Conservation (phyloP, 2,888 invertebrate genomes). For the Lepidochrysops patricia region DNA sequence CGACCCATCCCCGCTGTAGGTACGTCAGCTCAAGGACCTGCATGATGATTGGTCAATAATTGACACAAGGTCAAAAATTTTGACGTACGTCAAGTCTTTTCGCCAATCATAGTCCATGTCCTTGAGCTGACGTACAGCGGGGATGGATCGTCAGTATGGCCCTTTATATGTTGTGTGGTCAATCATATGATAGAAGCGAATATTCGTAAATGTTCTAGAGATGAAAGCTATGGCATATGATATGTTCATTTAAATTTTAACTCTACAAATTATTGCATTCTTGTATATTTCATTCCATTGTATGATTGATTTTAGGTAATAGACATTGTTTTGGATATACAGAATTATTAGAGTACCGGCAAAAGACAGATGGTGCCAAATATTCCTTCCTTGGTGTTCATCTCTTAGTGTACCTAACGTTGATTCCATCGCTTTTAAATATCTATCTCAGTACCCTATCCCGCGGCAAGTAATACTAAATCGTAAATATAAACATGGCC, state of each 20-base stretch:
- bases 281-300: constrained; percentile 22
- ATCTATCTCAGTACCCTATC: constrained; percentile 10
- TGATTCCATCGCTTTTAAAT: constrained; percentile 17
- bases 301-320: constrained; percentile 22
- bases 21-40: too few relatives aligned
- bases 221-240: too few relatives aligned
- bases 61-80: too few relatives aligned
- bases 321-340: constrained; percentile 24
- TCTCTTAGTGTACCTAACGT: constrained; percentile 16
- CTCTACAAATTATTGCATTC: background rate
- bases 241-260: background rate
- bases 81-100: too few relatives aligned
- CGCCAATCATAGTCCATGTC: too few relatives aligned
- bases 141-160: too few relatives aligned
- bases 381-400: constrained; percentile 28
- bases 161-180: constrained; percentile 8
- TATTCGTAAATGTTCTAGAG: too few relatives aligned
- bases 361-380: constrained; percentile 29
- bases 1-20: too few relatives aligned
- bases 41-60: too few relatives aligned
- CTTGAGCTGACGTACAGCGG: too few relatives aligned
- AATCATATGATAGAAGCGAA: constrained; percentile 11
- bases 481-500: background rate
- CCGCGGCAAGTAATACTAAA: constrained; percentile 5
- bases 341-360: constrained; percentile 21